Evolutionary conservation across 2,797 vertebrate species (phyloP).

Genomic region (Sebastes baramenuke): DNA sequence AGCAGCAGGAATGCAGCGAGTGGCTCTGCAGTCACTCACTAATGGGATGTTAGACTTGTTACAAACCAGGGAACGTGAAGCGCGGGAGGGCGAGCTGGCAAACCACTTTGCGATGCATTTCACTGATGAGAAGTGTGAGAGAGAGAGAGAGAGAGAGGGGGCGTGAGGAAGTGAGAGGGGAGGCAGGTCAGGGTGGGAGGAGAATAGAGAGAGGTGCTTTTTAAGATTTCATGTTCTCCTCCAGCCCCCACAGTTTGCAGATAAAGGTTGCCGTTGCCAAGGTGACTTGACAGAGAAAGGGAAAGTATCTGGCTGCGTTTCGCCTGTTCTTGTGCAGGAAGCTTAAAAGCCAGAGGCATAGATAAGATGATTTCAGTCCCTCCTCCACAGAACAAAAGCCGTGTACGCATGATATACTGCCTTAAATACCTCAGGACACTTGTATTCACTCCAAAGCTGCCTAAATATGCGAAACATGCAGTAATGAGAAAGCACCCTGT

Average conservation of each 20-base stretch:
- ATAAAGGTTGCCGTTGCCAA: constrained; percentile 90
- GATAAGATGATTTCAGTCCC: constrained; percentile 78
- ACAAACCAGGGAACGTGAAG: constrained; percentile 43
- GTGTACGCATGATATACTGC: constrained; percentile 68
- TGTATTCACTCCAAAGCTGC: constrained; percentile 62
- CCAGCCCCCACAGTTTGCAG: constrained; percentile 80
- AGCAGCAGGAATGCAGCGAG: constrained; percentile 40
- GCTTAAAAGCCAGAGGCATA: constrained; percentile 74
- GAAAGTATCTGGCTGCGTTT: constrained; percentile 81
- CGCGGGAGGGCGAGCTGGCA: constrained; percentile 12
- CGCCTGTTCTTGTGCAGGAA: constrained; percentile 71
- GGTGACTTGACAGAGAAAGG: constrained; percentile 84
- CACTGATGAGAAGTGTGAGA: constrained; percentile 45
- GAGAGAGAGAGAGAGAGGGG: not conserved
- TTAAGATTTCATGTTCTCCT: constrained; percentile 84
- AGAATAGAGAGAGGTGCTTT: constrained; percentile 59
- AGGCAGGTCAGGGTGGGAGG: constrained; percentile 26
- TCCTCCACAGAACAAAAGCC: constrained; percentile 62
- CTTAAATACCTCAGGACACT: constrained; percentile 71
- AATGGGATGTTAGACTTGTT: constrained; percentile 58
- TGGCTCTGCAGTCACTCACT: constrained; percentile 36
- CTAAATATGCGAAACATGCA: constrained; percentile 74
- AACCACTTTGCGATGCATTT: constrained; percentile 35
- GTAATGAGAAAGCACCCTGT: constrained; percentile 44
- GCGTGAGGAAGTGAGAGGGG: constrained; percentile 51